Evolutionary conservation across 1,140 invertebrate species (phyloP), one percentile per base, ranked within the genome.

Genomic region (Solenopsis invicta): DNA sequence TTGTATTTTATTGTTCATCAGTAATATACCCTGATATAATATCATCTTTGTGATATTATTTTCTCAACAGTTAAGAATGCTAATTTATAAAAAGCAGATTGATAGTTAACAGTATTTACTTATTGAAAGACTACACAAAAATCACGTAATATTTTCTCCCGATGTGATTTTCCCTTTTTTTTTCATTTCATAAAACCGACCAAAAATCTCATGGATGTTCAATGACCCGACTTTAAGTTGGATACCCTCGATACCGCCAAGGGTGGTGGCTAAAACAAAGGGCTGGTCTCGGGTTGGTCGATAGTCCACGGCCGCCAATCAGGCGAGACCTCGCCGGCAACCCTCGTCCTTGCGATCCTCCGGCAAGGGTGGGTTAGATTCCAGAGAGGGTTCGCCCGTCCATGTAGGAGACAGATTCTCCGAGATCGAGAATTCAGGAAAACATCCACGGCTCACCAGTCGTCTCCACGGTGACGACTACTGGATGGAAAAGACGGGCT

Each of bases 211-310:
- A 75, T 82, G 85, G 56, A 74, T 66, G 89, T 90, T 90, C 88
- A 84, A 84, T 89, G 89, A 80, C 88, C 76, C 71, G 84, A 86
- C 71, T 90, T 87, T 85, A 75, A 81, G 88, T 90, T 87, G 80
- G 85, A 84, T 90, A 90, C 78, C 89, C 89, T 87, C 88, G 78
- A 89, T 90, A 87, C 77, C 61, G 88, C 85, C 82, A 88, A 91
- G 94, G 94, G 93, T 94, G 94, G 93, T 94, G 93, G 93, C 93
- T 95, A 95, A 95, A 95, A 95, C 94, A 95, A 95, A 95, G 91
- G 90, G 92, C 89, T 88, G 93, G 91, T 93, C 92, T 91, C 90
- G 91, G 93, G 93, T 94, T 95, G 94, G 94, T 95, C 94, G 94
- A 95, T 95, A 95, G 94, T 94, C 91, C 91, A 90, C 90, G 81